phyloP scores from a whole-genome alignment of 2,797 vertebrate species.

The Phataginus tricuspis region DNA sequence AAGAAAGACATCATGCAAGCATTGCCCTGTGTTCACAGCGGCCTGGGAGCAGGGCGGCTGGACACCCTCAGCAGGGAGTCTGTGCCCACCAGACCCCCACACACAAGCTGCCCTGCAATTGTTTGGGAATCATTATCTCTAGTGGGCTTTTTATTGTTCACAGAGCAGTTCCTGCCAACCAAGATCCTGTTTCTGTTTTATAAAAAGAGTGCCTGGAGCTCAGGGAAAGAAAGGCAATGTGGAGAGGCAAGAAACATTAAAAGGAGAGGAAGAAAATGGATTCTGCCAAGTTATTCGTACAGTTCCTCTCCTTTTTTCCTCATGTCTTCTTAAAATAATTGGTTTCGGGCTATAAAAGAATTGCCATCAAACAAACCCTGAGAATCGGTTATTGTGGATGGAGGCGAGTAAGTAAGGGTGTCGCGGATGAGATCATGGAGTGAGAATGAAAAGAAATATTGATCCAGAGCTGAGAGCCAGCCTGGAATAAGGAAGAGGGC shows the following conservation, averaged over 20 bases:
- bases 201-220: not conserved
- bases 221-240: not conserved
- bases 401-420: conserved; percentile 54
- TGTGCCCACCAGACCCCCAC: not conserved
- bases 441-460: conserved; percentile 59
- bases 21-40: not conserved
- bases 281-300: conserved; percentile 53
- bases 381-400: conserved; percentile 18
- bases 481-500: not conserved
- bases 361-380: conserved; percentile 42
- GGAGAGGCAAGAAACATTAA: conserved; percentile 24
- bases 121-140: not conserved
- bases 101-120: not conserved
- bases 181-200: conserved; percentile 52
- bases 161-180: not conserved
- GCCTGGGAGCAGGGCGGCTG: not conserved
- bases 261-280: conserved; percentile 57
- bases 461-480: conserved; percentile 16
- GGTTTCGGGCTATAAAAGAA: conserved; percentile 64
- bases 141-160: conserved; percentile 37
- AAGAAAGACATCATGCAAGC: not conserved
- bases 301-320: conserved; percentile 28
- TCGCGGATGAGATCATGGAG: conserved; percentile 17
- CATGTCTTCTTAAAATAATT: conserved; percentile 71
- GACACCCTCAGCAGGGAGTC: accelerated